phyloP scores from a whole-genome alignment of 1,140 invertebrate species.

The Drosophila lacteicornis region DNA sequence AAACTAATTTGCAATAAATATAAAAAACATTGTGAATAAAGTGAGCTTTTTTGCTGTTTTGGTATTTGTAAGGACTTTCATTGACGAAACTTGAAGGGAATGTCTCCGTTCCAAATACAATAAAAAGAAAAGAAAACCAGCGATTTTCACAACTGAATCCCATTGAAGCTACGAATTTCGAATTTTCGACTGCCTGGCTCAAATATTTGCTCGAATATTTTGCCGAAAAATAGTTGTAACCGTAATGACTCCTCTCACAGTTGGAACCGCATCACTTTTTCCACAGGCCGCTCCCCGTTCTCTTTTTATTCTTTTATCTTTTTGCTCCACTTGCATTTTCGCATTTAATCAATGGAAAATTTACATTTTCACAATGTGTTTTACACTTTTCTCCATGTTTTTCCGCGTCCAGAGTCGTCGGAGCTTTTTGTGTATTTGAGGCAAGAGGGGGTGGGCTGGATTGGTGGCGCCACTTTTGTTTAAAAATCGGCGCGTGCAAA shows the following conservation, averaged over 20 bases:
- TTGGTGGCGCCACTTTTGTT: conserved; percentile 40
- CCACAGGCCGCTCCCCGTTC: neutral
- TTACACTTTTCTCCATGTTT: conserved; percentile 72
- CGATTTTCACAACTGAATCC: neutral
- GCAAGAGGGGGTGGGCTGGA: neutral
- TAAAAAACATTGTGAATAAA: no score
- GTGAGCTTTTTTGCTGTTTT: no score
- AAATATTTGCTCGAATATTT: conserved; percentile 29
- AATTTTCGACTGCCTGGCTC: conserved; percentile 10
- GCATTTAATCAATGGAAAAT: conserved; percentile 73
- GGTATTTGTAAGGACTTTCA: no score
- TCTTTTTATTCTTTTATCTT: conserved; percentile 3
- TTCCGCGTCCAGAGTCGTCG: conserved; percentile 10
- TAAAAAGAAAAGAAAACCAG: neutral
- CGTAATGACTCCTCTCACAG: conserved; percentile 21
- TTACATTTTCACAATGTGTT: conserved; percentile 77
- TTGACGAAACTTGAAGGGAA: no score
- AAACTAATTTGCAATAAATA: neutral
- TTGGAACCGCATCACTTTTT: neutral
- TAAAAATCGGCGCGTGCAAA: conserved; percentile 50
- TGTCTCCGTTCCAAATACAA: no score
- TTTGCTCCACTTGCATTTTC: conserved; percentile 46
- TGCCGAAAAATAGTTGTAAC: conserved; percentile 25
- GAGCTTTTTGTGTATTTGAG: conserved; percentile 18
- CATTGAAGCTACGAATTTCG: conserved; percentile 21